Evolutionary conservation across 1,140 invertebrate species (phyloP), one percentile per base, ranked within the genome.

Genomic region (Procambarus clarkii): DNA sequence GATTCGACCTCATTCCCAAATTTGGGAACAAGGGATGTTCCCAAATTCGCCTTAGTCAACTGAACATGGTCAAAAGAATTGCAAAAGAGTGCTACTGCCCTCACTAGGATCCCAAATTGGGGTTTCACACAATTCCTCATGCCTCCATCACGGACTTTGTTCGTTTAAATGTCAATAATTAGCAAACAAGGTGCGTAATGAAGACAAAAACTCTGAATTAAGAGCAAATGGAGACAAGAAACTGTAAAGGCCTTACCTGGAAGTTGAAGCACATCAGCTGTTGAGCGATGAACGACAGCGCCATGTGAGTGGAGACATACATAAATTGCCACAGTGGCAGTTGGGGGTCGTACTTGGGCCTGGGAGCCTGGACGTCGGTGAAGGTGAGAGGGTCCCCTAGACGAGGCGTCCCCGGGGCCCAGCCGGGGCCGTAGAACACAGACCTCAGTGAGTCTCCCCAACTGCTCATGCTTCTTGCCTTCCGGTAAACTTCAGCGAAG

Each of bases 331-430:
- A 58, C 1, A 60, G n/a, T 46, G 48, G 11, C n/a, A 58, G n/a
- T 0, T 34, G 18, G 18, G 80, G 80, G 80, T 82, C 15, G 24
- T 82, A 82, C 24, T 54, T 34, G 50, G n/a, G 4, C 60, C 80
- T 50, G 24, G 80, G 50, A 24, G 80, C 80, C 50, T 58, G 46
- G 7, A 86, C 83, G 21, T 89, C 78, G 46, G 54, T 45, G 34
- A 89, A n/a, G 54, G 50, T 45, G 78, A 2, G 21, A 2, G 88
- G 88, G 78, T 89, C 88, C n/a, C 88, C 88, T 0, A 89, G 88
- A 13, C 88, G 77, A 5, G 76, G 76, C 11, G n/a, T 2, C n/a
- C 88, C 88, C 9, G 77, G 88, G n/a, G 50, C 9, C 88, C 88
- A 89, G 54, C 88, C 88, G 9, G 88, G 88, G 0, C 88, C 88